Evolutionary conservation across 2,113 vertebrate species (phyloP).

Genomic region (Rhombomys opimus): DNA sequence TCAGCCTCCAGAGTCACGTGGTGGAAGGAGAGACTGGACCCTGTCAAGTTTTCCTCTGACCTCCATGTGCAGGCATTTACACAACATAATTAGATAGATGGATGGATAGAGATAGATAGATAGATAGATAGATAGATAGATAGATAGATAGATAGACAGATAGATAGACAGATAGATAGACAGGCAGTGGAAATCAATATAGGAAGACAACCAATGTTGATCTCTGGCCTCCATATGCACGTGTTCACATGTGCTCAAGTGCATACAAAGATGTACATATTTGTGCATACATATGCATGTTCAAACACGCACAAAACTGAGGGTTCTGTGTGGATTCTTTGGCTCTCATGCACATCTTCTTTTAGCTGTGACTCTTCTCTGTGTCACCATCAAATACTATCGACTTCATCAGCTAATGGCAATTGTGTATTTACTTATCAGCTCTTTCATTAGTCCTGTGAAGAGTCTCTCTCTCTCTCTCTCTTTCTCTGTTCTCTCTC

Average conservation of each 20-base stretch:
- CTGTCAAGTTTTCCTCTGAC: background rate
- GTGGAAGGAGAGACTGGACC: background rate
- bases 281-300: background rate
- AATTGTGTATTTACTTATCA: background rate
- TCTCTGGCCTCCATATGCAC: background rate
- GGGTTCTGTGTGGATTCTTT: background rate
- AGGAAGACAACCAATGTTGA: background rate
- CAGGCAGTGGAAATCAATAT: background rate
- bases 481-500: too few species aligned
- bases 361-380: background rate
- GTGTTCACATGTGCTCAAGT: too few species aligned
- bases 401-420: background rate
- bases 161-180: background rate
- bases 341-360: background rate
- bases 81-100: background rate
- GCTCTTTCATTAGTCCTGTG: background rate
- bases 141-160: background rate
- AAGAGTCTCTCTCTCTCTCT: background rate
- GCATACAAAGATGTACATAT: background rate
- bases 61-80: background rate
- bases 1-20: background rate
- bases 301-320: background rate
- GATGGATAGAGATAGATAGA: too few species aligned
- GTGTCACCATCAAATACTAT: background rate
- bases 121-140: background rate